Percentiles rank a stretch among this genome's conserved stretches.
Evolutionary conservation across 2,113 vertebrate species (phyloP).

Genomic region (Paraplagusia blochii): DNA sequence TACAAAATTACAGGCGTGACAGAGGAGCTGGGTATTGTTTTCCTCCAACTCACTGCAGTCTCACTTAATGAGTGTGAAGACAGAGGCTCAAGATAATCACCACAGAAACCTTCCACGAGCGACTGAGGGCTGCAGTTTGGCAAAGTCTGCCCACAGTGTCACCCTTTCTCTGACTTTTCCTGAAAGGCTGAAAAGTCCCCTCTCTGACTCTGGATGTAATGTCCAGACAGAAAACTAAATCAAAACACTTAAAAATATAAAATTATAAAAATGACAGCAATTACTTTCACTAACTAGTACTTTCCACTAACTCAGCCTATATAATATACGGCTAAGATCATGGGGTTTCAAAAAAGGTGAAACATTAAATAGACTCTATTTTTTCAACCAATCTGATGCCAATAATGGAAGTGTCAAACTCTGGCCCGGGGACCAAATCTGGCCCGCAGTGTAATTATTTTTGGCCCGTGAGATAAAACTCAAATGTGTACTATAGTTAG

Average conservation of each 20-base stretch:
- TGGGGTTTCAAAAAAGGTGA: no score
- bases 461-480: no score
- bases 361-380: neutral
- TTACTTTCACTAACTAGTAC: no score
- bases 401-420: no score
- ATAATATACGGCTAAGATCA: neutral
- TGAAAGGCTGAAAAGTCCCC: neutral
- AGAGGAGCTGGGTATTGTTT: slow-evolving; percentile 41
- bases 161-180: neutral
- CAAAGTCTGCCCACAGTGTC: neutral
- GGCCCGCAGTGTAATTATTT: no score
- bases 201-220: slow-evolving; percentile 3
- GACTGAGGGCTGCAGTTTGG: neutral
- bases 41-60: slow-evolving; percentile 31
- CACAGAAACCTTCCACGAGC: slow-evolving; percentile 22
- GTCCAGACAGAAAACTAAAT: slow-evolving; percentile 50
- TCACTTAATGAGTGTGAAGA: slow-evolving; percentile 13
- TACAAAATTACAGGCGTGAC: slow-evolving; percentile 47
- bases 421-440: no score
- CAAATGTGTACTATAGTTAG: no score
- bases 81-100: slow-evolving; percentile 23
- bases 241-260: no score
- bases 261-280: no score
- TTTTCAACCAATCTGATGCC: neutral
- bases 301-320: slow-evolving; percentile 1